Evolutionary conservation across 2,888 invertebrate genomes (phyloP), one percentile per base, ranked within the genome.

Genomic region (Druceiella hillmani): DNA sequence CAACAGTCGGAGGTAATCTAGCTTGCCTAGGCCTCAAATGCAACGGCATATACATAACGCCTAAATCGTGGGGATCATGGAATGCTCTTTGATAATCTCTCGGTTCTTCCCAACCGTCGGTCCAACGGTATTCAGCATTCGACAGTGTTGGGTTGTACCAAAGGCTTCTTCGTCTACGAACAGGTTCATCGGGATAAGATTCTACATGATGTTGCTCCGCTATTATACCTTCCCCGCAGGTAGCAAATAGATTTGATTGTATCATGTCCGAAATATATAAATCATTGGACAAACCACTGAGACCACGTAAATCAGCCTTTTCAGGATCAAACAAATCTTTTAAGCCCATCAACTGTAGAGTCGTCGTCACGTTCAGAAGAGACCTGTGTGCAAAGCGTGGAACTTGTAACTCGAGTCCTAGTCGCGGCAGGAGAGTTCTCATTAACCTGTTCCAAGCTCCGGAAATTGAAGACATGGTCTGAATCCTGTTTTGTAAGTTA

Each of bases 321-420:
- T 79, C 77, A 0, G 81, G 73, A 50, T 80, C 77, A 56, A 90
- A 90, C 9, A 91, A 63, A 33, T 87, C 87, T 46, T 81, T 82
- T 6, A 91, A 63, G 0, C 90, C 90, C 86, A 91, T 86, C 46
- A 79, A 75, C 53, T 80, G 81, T 33, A 91, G 66, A 0, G 88
- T 83, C 10, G 79, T 73, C 0, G 89, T 85, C 1, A 88, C 78
- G 51, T 92, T 91, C 16, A 90, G 78, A 6, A 87, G 77, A 0
- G 90, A 89, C 47, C 86, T 77, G 52, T 89, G 89, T 7, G 84
- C 81, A 58, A 89, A 89, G 48, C 88, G 75, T 0, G 91, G 91
- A 30, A 91, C 75, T 59, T 90, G 89, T 2, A 89, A 74, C 61
- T 90, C 89, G 34, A 90, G 62, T 1, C 85, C 86, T 0, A 81